Percentiles rank a stretch among this genome's conserved stretches.
These are phyloP conservation scores for Falco novaeseelandiae DNA, from an alignment of 2,797 vertebrate genomes.

Conservation along the genomic window DNA sequence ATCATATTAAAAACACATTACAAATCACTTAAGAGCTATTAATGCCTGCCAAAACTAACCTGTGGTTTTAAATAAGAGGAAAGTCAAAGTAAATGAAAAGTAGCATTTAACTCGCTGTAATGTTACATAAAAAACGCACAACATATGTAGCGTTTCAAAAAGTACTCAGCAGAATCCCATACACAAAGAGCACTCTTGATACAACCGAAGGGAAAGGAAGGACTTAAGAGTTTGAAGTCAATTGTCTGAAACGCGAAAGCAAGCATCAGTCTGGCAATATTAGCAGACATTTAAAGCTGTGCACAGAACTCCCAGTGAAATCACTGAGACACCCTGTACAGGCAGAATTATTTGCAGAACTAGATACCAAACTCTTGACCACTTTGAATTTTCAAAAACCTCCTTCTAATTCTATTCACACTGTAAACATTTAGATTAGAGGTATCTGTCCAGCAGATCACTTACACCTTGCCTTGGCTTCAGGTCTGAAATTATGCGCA, in stretches of 20 bases:
- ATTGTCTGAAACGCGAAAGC: not conserved
- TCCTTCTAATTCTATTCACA: not conserved
- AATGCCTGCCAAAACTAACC: conserved; percentile 5
- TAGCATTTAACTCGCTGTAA: not conserved
- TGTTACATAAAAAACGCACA: not conserved
- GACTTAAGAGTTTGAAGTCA: not conserved
- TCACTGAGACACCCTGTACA: not conserved
- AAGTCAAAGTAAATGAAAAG: not conserved
- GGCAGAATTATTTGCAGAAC: not conserved
- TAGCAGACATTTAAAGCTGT: not conserved
- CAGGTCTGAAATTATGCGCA: not conserved
- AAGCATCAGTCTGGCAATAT: not conserved
- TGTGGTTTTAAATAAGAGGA: not conserved
- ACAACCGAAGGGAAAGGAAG: not conserved
- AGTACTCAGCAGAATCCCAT: not conserved
- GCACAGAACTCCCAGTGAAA: not conserved
- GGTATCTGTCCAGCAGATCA: not conserved
- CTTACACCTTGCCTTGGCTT: not conserved
- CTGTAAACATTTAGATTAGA: not conserved
- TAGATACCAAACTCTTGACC: not conserved
- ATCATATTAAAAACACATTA: conserved; percentile 27
- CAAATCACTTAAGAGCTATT: conserved; percentile 6
- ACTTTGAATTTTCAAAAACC: not conserved
- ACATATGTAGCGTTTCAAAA: not conserved
- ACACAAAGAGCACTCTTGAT: not conserved